A percentile compares a stretch with the other conserved stretches of the same genome.
phyloP scores from a whole-genome alignment of 2,113 vertebrate genomes.

The Nanorana parkeri region DNA sequence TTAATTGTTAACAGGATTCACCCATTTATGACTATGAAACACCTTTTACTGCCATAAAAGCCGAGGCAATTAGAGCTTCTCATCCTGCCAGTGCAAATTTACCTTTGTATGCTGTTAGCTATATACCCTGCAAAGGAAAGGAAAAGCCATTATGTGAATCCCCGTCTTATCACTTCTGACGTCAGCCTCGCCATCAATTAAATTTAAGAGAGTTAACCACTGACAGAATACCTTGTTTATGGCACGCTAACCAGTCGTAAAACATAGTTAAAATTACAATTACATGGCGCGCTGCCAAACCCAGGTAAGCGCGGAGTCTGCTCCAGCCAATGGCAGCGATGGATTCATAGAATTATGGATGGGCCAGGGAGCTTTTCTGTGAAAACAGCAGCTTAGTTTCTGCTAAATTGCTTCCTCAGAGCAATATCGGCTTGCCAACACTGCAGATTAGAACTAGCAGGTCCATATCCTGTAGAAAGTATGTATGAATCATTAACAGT shows the following conservation, averaged over 20 bases:
- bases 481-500: slow-evolving; percentile 14
- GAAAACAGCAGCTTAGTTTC: not conserved
- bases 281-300: not conserved
- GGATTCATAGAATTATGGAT: not conserved
- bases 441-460: not conserved
- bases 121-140: slow-evolving; percentile 13
- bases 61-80: slow-evolving; percentile 19
- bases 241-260: slow-evolving; percentile 50
- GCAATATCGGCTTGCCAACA: not conserved
- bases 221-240: slow-evolving; percentile 32
- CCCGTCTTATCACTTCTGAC: slow-evolving; percentile 21
- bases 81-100: slow-evolving; percentile 27
- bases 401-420: not conserved
- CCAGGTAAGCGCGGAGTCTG: not conserved
- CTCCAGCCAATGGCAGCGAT: not conserved
- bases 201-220: not conserved
- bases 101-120: slow-evolving; percentile 20
- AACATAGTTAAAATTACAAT: slow-evolving; percentile 55
- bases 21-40: slow-evolving; percentile 27
- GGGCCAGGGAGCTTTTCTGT: not conserved
- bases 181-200: slow-evolving; percentile 20
- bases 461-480: slow-evolving; percentile 12
- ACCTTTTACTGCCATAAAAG: slow-evolving; percentile 28
- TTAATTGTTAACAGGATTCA: slow-evolving; percentile 21
- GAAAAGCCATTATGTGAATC: not conserved